Percentiles rank a stretch among this genome's conserved stretches.
phyloP scores from a whole-genome alignment of 1,140 invertebrate genomes.

The Cyrtorhinus lividipennis region DNA sequence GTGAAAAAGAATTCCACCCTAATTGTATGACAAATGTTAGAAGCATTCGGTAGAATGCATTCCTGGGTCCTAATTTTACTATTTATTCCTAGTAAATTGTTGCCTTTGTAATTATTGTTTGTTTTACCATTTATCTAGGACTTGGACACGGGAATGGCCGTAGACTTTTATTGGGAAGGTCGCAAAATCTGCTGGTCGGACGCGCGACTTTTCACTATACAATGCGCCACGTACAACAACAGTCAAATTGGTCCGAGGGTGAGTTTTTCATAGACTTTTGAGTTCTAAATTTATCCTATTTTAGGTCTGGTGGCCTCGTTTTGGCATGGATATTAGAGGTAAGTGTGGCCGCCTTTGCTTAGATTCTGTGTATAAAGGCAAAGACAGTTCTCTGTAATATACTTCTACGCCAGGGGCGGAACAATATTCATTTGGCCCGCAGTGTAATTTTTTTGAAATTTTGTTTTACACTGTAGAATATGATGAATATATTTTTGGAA shows the following conservation, averaged over 20 bases:
- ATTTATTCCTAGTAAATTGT: neutral
- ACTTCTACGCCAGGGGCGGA: too few relatives aligned
- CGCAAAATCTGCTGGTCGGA: constrained; percentile 80
- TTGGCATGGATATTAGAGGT: too few relatives aligned
- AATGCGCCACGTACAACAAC: constrained; percentile 59
- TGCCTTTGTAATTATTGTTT: neutral
- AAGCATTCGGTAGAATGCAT: neutral
- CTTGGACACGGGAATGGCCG: constrained; percentile 63
- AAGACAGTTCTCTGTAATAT: too few relatives aligned
- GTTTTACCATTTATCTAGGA: constrained; percentile 30
- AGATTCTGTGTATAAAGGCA: too few relatives aligned
- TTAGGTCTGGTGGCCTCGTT: too few relatives aligned
- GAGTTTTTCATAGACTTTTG: too few relatives aligned
- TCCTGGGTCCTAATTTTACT: neutral
- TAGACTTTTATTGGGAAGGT: constrained; percentile 72
- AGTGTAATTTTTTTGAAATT: too few relatives aligned
- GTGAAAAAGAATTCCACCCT: neutral
- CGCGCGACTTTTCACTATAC: constrained; percentile 65
- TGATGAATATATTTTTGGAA: too few relatives aligned
- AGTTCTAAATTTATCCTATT: too few relatives aligned
- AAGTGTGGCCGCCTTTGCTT: too few relatives aligned
- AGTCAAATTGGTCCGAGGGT: constrained; percentile 42
- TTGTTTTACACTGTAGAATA: too few relatives aligned
- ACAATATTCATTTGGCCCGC: too few relatives aligned
- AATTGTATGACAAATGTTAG: neutral